Evolutionary conservation across 1,140 invertebrate species (phyloP), one percentile per base, ranked within the genome.

Genomic region (Magallana gigas): DNA sequence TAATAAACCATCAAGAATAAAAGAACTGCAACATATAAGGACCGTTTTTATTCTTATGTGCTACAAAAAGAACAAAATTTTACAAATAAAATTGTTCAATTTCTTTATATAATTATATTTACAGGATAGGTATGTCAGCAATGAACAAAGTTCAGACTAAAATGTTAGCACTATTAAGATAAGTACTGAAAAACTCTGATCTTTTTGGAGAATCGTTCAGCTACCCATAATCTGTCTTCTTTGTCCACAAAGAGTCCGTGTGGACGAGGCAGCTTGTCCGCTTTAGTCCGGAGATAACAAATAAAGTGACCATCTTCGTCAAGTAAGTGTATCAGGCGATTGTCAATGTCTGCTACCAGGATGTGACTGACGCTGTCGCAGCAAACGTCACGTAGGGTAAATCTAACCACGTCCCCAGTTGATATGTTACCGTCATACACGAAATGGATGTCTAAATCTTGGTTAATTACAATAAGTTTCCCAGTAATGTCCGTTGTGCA

Each of bases 291-390:
- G n/a, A 83, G 57, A 56, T 83, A 57, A 2, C 14, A 8, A 16
- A 83, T 83, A 57, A 83, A 83, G 16, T 57, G 48, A 83, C 81
- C 81, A 57, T 58, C 8, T 29, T 83, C 48, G 18, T 83, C 81
- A 57, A 83, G 8, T n/a, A 83, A 23, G n/a, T 83, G 81, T 36
- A 83, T 58, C 9, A 58, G 9, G 0, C 57, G 48, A 23, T 83
- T 83, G n/a, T n/a, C n/a, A 16, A 57, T 57, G 36, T 83, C 81
- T 5, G 81, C 56, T 14, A 83, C 18, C n/a, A 83, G 81, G 8
- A 83, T 83, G 14, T 83, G 81, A 2, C 81, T 56, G 36, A 57
- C 56, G 36, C n/a, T 83, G 57, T 83, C 81, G n/a, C 81, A 57
- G 81, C 81, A 83, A 9, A 83, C 23, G 81, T 83, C 81, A n/a